These are phyloP conservation scores for Heliconius cydno DNA, from an alignment of 2,888 invertebrate species.

Conservation along the genomic window DNA sequence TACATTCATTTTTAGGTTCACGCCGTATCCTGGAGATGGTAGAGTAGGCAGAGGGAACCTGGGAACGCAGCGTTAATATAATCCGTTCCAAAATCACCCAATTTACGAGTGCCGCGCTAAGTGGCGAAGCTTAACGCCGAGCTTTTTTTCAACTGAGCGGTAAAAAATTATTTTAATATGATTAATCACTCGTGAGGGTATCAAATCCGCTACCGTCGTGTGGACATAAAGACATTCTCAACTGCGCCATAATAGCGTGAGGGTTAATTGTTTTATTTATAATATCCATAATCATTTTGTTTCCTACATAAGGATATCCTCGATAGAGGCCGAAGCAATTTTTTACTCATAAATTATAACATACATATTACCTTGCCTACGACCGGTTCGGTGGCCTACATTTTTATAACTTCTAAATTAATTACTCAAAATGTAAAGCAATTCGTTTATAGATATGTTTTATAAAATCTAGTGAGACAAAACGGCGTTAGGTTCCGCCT, in stretches of 20 bases:
- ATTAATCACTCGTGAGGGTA: not conserved
- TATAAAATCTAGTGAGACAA: not conserved
- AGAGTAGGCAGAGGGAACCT: too few species aligned
- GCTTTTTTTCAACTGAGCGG: too few species aligned
- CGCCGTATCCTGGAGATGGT: too few species aligned
- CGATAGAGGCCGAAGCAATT: slow-evolving; percentile 38
- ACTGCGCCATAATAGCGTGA: not conserved
- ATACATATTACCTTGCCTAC: slow-evolving; percentile 4
- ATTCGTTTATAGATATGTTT: not conserved
- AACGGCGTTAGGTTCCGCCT: not conserved
- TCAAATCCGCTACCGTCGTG: not conserved
- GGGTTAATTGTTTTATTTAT: slow-evolving; percentile 17
- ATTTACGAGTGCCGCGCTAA: too few species aligned
- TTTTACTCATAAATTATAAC: slow-evolving; percentile 23
- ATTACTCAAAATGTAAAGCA: slow-evolving; percentile 7
- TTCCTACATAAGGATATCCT: slow-evolving; percentile 44
- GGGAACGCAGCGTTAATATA: too few species aligned
- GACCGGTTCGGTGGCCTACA: slow-evolving; percentile 21
- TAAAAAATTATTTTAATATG: not conserved
- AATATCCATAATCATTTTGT: slow-evolving; percentile 39
- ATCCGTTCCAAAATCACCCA: too few species aligned
- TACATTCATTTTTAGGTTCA: too few species aligned
- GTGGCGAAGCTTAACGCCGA: too few species aligned
- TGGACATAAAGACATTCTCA: not conserved
- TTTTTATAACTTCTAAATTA: slow-evolving; percentile 16